Percentiles rank a stretch among this genome's conserved stretches.
phyloP scores from a whole-genome alignment of 2,113 vertebrate genomes.

The Corythoichthys intestinalis region DNA sequence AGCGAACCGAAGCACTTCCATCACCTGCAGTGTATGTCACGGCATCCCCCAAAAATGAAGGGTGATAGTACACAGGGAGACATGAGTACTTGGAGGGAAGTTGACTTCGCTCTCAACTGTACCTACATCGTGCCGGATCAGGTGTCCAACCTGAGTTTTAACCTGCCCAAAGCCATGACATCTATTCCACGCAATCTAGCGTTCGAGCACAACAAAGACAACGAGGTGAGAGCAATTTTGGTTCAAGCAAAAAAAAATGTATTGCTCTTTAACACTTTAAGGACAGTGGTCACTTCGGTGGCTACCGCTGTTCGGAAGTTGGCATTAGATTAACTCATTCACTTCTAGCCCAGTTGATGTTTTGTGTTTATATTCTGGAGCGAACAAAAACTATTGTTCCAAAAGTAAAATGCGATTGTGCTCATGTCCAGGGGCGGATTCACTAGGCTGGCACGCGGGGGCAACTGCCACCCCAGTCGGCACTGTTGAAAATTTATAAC shows the following conservation, averaged over 20 bases:
- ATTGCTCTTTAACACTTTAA: no score
- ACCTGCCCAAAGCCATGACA: slow-evolving; percentile 68
- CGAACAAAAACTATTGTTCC: no score
- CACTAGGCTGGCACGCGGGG: no score
- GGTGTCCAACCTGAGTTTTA: slow-evolving; percentile 58
- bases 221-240: slow-evolving; percentile 54
- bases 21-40: neutral
- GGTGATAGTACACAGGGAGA: slow-evolving; percentile 51
- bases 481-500: no score
- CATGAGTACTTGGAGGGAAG: slow-evolving; percentile 66
- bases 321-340: slow-evolving; percentile 10
- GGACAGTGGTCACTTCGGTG: no score
- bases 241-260: neutral
- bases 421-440: no score
- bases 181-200: slow-evolving; percentile 73
- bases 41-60: slow-evolving; percentile 52
- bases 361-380: no score
- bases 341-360: no score
- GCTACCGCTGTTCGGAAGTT: slow-evolving; percentile 30
- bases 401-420: no score
- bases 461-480: no score
- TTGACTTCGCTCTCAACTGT: slow-evolving; percentile 70
- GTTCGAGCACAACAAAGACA: slow-evolving; percentile 62
- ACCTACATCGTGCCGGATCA: slow-evolving; percentile 75
- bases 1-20: slow-evolving; percentile 31